Base-by-base conservation (phyloP, 2,888 invertebrate species). In the Hanleya hanleyi region DNA sequence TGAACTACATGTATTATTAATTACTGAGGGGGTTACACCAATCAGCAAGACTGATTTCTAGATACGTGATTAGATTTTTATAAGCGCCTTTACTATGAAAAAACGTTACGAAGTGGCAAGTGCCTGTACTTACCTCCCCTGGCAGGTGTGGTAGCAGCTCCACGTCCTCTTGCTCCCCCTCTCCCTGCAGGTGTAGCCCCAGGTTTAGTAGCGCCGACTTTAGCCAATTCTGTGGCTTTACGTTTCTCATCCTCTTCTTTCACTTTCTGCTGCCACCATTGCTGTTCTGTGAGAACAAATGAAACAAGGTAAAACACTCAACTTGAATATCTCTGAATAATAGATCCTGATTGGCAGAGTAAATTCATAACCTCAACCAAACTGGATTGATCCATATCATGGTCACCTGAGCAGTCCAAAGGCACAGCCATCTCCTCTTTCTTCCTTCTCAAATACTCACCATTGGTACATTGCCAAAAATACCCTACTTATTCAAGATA, bases 241-340 rank as follows among this genome's bases (percentile, higher is more conserved):
- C 81, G 81, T 71, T 82, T 82, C 61, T 81, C 84, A 65, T 85
- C 84, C 65, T 85, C 86, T 57, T 75, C 79, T 68, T 85, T 83
- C 9, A 81, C 64, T 69, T 81, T 84, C 12, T 84, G 83, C 51
- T 85, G 83, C 86, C 86, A 89, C 89, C 89, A 89, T 67, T 82
- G 77, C 77, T 89, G 89, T 38, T 74, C 88, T 88, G 33, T 65
- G 9, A 22, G 12, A 62, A 41, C 15, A 47, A 37, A 3, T 69
- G 6, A 35, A 29, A 18, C 0, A 18, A 36, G 38, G 15, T 62
- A 50, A 71, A 22, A 2, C 5, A 61, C 38, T 18, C 22, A 69
- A 62, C 61, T 36, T 69, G 26, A 61, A 61, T 61, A 22, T 69
- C 4, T 69, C 22, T 49, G 35, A 33, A 51, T 33, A 51, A 51